Evolutionary conservation across 2,113 vertebrate species (phyloP).

Genomic region (Cinclus mexicanus): DNA sequence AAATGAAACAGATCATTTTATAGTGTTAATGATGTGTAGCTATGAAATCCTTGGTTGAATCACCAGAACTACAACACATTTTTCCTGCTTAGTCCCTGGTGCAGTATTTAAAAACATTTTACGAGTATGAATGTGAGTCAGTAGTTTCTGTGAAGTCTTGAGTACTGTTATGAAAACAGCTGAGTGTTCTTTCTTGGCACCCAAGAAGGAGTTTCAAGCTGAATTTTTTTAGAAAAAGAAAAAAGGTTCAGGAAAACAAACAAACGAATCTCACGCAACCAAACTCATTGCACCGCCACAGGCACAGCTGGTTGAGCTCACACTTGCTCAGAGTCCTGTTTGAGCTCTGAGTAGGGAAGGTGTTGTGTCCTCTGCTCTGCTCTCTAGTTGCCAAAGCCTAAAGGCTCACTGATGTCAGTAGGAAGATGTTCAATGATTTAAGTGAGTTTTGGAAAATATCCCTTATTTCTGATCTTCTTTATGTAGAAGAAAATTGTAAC

Average conservation of each 20-base stretch:
- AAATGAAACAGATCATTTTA: constrained; percentile 55
- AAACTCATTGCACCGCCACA: background rate
- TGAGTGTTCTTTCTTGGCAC: background rate
- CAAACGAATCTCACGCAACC: background rate
- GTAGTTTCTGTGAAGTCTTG: constrained; percentile 22
- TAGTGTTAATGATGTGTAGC: constrained; percentile 41
- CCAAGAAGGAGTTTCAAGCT: background rate
- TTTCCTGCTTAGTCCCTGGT: constrained; percentile 24
- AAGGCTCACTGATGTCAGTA: background rate
- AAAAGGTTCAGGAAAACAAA: background rate
- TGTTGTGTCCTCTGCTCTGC: background rate
- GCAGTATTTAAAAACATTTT: constrained; percentile 33
- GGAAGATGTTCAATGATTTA: background rate
- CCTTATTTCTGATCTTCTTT: background rate
- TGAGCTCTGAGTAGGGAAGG: background rate
- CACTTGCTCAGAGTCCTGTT: background rate
- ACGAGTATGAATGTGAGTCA: constrained; percentile 12
- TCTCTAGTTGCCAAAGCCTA: background rate
- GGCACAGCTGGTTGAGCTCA: background rate
- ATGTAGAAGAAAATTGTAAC: background rate
- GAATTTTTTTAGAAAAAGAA: background rate
- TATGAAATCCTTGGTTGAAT: constrained; percentile 26
- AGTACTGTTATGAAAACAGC: background rate
- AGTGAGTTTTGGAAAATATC: background rate
- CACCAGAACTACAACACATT: constrained; percentile 19